Base-by-base conservation (phyloP, 30 jellyfish, hydroid and myxozoan genomes). In the Hydractinia symbiolongicarpus region DNA sequence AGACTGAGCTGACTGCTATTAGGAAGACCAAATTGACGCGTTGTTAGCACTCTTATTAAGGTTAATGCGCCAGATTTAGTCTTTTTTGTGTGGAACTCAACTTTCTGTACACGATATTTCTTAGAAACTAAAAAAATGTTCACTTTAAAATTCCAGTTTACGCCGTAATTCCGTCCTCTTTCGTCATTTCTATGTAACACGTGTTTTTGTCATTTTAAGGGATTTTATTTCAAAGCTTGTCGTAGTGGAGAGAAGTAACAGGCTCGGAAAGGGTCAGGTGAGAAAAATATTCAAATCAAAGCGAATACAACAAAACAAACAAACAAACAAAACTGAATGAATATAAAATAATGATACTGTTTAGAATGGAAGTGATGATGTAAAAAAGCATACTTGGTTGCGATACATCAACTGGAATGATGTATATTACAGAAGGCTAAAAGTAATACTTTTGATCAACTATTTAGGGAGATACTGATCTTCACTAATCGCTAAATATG, bases 331-430 rank as follows among this genome's bases (percentile, higher is more conserved):
- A 30, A 30, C 44, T 30, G 44, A 30, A 30, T 30, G 4, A 44
- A 44, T 5, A 30, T n/a, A 44, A 21, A 20, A 5, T 67, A 16
- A 17, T 21, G n/a, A 49, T 67, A 20, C 54, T 15, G 55, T 15
- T 82, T 77, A 93, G 98, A 67, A 84, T 52, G 98, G 96, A 4
- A 77, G 88, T 13, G 92, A 84, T 54, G 96, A 88, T 67, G 87
- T 93, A 10, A 93, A 93, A 79, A 69, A 60, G 16, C 98, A 93
- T 74, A 11, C 72, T 16, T 87, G 96, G 98, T 93, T 93, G 71
- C 66, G 68, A 64, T 93, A 77, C 14, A 53, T 87, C 67, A 87
- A 69, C 67, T 93, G 98, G 98, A 53, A 81, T 5, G 94, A 84
- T 78, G 95, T 93, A 73, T 67, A 50, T 73, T 57, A 93, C 61